A percentile compares a stretch with the other conserved stretches of the same genome.
These are phyloP conservation scores for Peucedramus taeniatus DNA, from an alignment of 2,113 vertebrate species.

Conservation along the genomic window DNA sequence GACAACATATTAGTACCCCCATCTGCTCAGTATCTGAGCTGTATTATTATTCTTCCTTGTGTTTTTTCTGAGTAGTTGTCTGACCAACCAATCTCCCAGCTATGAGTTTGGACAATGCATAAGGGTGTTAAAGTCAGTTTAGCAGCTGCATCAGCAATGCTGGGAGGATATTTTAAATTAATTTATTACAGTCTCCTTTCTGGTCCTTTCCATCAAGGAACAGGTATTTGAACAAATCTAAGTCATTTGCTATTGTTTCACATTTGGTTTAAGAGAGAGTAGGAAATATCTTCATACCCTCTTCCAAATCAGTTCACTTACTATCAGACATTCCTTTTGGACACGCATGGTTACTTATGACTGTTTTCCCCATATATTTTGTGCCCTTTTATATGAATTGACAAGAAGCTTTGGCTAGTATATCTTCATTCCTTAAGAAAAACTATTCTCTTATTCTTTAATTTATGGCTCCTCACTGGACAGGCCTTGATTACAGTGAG, in stretches of 20 bases:
- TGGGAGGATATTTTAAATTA: neutral
- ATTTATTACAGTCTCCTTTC: neutral
- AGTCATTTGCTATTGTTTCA: neutral
- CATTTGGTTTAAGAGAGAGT: neutral
- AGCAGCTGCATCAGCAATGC: neutral
- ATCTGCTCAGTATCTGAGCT: neutral
- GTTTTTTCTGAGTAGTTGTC: neutral
- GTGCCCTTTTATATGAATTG: neutral
- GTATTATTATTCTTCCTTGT: neutral
- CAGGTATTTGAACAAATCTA: neutral
- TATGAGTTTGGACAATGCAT: neutral
- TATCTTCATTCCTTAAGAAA: neutral
- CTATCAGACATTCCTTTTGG: neutral
- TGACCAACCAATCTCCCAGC: neutral
- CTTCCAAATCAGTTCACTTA: neutral
- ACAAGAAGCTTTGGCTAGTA: neutral
- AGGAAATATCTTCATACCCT: neutral
- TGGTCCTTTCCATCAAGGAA: neutral
- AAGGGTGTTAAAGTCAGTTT: neutral
- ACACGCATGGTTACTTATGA: neutral
- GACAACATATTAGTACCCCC: neutral
- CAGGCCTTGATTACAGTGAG: neutral
- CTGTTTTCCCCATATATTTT: neutral
- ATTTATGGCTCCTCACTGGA: neutral
- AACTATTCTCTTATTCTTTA: neutral